Conservation (phyloP, 2,888 invertebrate species). For the Tiliacea citrago region DNA sequence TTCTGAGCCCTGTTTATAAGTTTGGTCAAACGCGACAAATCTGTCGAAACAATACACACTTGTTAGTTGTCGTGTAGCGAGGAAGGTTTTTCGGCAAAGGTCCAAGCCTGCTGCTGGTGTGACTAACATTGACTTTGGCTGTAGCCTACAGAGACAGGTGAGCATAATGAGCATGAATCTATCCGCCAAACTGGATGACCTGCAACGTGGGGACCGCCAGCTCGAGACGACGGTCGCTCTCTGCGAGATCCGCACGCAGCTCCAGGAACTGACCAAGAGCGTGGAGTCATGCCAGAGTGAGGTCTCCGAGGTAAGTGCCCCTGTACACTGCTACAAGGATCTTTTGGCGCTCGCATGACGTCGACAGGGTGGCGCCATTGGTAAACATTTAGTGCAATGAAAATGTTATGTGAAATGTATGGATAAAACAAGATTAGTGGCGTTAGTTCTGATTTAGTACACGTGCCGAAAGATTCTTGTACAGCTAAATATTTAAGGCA, state of each 20-base stretch:
- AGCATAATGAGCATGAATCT: conserved; percentile 99
- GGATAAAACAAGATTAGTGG: neutral
- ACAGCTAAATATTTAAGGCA: no score
- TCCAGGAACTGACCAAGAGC: conserved; percentile 98
- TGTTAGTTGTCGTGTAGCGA: conserved; percentile 34
- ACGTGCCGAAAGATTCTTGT: neutral
- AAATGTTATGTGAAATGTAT: neutral
- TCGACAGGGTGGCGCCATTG: no score
- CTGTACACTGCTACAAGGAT: neutral
- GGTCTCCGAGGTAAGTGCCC: conserved; percentile 93
- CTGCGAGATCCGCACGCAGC: conserved; percentile 97
- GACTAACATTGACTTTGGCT: conserved; percentile 60
- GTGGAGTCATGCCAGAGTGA: conserved; percentile 98
- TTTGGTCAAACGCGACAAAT: conserved; percentile 3
- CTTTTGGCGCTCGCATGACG: neutral
- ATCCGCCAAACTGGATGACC: conserved; percentile 98
- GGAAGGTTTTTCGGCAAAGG: conserved; percentile 39
- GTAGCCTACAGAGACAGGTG: conserved; percentile 99
- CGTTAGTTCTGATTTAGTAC: neutral
- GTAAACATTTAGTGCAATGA: neutral
- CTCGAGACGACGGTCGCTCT: conserved; percentile 98
- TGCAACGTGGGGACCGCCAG: conserved; percentile 97
- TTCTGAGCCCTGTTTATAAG: neutral
- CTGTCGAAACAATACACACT: neutral
- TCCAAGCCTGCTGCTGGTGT: conserved; percentile 49